Evolutionary conservation across 2,888 invertebrate species (phyloP).

Genomic region (Tetragonula carbonaria): DNA sequence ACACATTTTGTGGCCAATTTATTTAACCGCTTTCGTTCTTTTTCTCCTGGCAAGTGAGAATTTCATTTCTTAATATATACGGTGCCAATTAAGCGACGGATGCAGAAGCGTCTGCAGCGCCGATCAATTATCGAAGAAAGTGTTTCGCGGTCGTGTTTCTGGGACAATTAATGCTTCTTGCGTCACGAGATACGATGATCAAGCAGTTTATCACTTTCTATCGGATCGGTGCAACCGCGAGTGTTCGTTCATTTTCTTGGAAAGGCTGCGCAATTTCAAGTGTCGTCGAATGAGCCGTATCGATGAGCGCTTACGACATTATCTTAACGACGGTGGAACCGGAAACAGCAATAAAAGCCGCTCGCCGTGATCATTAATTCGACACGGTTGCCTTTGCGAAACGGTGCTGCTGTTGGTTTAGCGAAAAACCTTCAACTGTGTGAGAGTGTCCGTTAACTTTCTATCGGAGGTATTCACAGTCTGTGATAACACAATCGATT

Average conservation of each 20-base stretch:
- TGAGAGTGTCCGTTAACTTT: neutral
- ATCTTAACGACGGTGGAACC: constrained; percentile 13
- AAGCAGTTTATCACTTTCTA: constrained; percentile 21
- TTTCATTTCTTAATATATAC: constrained; percentile 6
- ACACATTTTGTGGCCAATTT: neutral
- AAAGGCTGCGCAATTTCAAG: constrained; percentile 46
- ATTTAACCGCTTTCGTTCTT: neutral
- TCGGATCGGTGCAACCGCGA: neutral
- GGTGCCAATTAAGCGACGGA: neutral
- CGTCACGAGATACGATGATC: constrained; percentile 20
- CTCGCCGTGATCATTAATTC: constrained; percentile 16
- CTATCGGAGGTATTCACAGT: neutral
- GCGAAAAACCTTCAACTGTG: neutral
- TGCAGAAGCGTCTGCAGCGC: neutral
- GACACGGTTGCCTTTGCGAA: constrained; percentile 2
- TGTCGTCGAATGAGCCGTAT: constrained; percentile 35
- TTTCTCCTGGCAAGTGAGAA: neutral
- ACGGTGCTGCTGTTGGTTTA: neutral
- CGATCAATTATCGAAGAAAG: constrained; percentile 16
- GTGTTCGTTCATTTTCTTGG: constrained; percentile 23
- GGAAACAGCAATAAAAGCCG: constrained; percentile 26
- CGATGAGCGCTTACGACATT: constrained; percentile 20
- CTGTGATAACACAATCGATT: neutral
- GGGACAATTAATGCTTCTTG: constrained; percentile 38
- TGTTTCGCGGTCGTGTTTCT: neutral